Conservation (phyloP, 1,140 invertebrate species). For the Drosophila parvula region DNA sequence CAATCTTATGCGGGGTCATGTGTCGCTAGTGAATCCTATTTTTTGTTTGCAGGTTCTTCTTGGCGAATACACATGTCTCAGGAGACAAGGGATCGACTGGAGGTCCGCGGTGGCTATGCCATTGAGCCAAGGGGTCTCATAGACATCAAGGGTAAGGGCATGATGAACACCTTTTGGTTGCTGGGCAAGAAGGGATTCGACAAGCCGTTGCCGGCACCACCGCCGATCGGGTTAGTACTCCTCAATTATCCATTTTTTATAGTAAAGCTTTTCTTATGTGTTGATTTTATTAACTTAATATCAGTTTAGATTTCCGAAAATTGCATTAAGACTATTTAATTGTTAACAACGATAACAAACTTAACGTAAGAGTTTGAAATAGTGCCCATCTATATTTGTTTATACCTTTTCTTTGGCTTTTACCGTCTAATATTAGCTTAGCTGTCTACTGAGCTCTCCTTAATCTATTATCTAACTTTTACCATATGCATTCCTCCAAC, state of each 20-base stretch:
- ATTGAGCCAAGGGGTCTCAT: constrained; percentile 92
- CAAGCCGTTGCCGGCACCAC: constrained; percentile 92
- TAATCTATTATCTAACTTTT: not conserved
- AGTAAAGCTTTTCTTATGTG: not conserved
- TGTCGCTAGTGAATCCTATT: not conserved
- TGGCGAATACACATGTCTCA: constrained; percentile 93
- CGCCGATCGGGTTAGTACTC: constrained; percentile 89
- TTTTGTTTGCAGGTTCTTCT: constrained; percentile 87
- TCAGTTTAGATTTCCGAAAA: not conserved
- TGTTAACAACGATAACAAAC: no score
- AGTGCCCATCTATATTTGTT: not conserved
- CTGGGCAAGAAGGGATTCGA: constrained; percentile 94
- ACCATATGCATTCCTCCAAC: not conserved
- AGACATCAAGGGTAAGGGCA: constrained; percentile 95
- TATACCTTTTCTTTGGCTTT: not conserved
- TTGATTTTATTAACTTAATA: not conserved
- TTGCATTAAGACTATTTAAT: not conserved
- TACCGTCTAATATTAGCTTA: not conserved
- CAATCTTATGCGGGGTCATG: not conserved
- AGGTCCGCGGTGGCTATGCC: constrained; percentile 91
- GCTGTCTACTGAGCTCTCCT: not conserved
- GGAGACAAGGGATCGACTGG: constrained; percentile 90
- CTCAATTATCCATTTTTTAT: not conserved
- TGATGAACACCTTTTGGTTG: constrained; percentile 96
- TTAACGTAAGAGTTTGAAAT: not conserved